Conservation (phyloP, 2,113 vertebrate species). For the Mesoclemmys tuberculata region DNA sequence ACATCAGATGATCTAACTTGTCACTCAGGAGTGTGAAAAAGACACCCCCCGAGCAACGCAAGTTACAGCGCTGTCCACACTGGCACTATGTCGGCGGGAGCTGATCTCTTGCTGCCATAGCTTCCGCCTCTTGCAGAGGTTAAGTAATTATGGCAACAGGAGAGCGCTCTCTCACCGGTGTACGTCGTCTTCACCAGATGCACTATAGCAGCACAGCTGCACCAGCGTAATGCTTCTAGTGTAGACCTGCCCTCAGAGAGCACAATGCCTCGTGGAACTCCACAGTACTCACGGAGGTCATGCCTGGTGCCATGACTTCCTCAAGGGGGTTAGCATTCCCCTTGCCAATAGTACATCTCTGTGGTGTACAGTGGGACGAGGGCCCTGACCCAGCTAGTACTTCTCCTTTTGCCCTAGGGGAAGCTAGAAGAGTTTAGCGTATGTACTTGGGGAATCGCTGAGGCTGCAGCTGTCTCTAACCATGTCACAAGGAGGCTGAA, state of each 20-base stretch:
- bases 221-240: too few species aligned
- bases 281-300: not conserved
- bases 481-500: not conserved
- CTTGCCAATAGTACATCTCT: not conserved
- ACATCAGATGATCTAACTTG: too few species aligned
- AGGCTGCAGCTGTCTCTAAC: not conserved
- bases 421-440: not conserved
- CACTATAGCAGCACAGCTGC: too few species aligned
- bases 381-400: not conserved
- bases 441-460: not conserved
- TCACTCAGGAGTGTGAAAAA: too few species aligned
- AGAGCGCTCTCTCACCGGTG: too few species aligned
- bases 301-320: not conserved
- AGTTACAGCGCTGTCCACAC: too few species aligned
- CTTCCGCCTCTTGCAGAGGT: too few species aligned
- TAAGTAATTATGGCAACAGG: too few species aligned
- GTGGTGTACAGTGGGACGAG: not conserved
- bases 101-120: too few species aligned
- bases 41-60: too few species aligned
- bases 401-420: fast-evolving
- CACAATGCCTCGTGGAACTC: not conserved
- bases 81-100: too few species aligned
- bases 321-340: not conserved
- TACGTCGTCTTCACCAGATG: too few species aligned
- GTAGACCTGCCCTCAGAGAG: not conserved